Conservation (phyloP, 2,797 vertebrate species). For the Gastrophryne carolinensis region DNA sequence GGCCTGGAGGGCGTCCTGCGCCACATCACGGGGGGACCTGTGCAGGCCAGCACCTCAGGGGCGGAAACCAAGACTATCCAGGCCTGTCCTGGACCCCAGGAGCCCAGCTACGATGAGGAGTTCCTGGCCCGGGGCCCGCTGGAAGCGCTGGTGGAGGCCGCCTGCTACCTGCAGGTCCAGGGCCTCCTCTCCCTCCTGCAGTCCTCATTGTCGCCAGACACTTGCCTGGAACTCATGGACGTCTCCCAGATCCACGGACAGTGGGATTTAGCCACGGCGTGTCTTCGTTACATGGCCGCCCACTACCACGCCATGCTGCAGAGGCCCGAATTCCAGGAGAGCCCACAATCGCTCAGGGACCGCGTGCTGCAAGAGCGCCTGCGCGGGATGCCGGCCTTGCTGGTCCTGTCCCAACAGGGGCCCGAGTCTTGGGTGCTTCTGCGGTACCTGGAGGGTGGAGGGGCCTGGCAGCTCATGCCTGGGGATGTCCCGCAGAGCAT, state of each 20-base stretch:
- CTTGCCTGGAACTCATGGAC: conserved; percentile 85
- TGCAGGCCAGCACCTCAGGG: conserved; percentile 57
- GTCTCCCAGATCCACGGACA: conserved; percentile 89
- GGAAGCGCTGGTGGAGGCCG: conserved; percentile 87
- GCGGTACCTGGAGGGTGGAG: conserved; percentile 78
- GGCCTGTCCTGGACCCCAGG: conserved; percentile 32
- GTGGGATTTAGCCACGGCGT: conserved; percentile 79
- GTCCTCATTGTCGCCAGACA: conserved; percentile 80
- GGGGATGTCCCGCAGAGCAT: conserved; percentile 83
- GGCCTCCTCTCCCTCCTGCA: conserved; percentile 83
- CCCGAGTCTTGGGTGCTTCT: conserved; percentile 86
- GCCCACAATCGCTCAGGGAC: conserved; percentile 65
- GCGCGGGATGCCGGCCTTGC: conserved; percentile 79
- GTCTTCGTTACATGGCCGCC: conserved; percentile 83
- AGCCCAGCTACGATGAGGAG: conserved; percentile 26
- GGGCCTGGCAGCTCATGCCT: conserved; percentile 83
- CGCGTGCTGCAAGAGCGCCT: conserved; percentile 81
- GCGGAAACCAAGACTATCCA: conserved; percentile 75
- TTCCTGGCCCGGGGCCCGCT: conserved; percentile 60
- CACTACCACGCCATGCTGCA: conserved; percentile 85
- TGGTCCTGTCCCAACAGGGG: conserved; percentile 71
- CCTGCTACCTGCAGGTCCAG: conserved; percentile 90
- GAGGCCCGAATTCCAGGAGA: conserved; percentile 75
- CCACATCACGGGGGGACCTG: conserved; percentile 89
- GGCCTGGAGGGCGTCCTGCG: conserved; percentile 90